A percentile compares a stretch with the other conserved stretches of the same genome.
phyloP scores from a whole-genome alignment of 2,888 invertebrate species.

The Xanthia togata region DNA sequence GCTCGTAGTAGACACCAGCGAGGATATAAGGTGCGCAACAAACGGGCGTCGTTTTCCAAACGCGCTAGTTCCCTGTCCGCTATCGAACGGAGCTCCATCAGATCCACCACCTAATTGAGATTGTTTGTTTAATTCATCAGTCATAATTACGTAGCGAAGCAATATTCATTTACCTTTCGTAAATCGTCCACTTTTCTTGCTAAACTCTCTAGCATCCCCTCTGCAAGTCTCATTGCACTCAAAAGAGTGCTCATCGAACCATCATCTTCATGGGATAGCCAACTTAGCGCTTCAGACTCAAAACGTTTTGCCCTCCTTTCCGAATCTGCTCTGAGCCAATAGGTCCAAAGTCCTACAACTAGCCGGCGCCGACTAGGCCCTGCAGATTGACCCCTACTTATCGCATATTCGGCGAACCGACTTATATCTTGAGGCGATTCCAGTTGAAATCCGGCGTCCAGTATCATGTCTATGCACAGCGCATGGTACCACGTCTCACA shows the following conservation, averaged over 20 bases:
- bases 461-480: constrained; percentile 89
- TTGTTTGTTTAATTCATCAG: not conserved
- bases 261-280: constrained; percentile 76
- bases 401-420: constrained; percentile 80
- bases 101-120: constrained; percentile 80
- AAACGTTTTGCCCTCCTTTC: constrained; percentile 82
- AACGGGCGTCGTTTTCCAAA: constrained; percentile 80
- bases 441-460: constrained; percentile 90
- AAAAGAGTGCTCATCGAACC: constrained; percentile 78
- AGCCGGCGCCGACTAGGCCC: constrained; percentile 79
- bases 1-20: constrained; percentile 84
- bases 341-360: constrained; percentile 84
- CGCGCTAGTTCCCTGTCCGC: constrained; percentile 82
- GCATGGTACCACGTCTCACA: constrained; percentile 90
- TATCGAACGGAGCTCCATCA: constrained; percentile 86
- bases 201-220: constrained; percentile 86
- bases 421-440: constrained; percentile 86
- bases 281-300: constrained; percentile 83
- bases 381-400: constrained; percentile 73
- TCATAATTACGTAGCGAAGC: not conserved
- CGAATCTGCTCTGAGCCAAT: constrained; percentile 82
- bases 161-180: constrained; percentile 74
- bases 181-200: constrained; percentile 86
- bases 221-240: constrained; percentile 83
- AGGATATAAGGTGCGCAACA: constrained; percentile 78